phyloP scores from a whole-genome alignment of 2,797 vertebrate species.

The Mormyrus proboscirostris region DNA sequence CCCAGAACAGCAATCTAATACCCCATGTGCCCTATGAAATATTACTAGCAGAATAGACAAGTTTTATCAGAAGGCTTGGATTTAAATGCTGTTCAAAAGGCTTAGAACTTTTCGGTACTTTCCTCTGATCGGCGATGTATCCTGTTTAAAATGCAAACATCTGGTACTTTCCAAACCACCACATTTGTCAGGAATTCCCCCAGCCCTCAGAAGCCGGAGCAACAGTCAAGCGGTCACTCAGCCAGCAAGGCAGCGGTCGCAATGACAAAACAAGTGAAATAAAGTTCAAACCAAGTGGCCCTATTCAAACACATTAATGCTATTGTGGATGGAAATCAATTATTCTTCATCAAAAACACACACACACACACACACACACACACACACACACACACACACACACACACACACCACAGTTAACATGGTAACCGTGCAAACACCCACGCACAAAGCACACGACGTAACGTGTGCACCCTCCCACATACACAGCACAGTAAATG shows the following conservation, averaged over 20 bases:
- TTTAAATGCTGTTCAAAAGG: neutral
- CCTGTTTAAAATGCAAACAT: neutral
- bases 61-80: neutral
- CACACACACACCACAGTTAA: neutral
- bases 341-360: neutral
- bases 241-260: neutral
- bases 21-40: neutral
- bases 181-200: neutral
- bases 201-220: neutral
- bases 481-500: neutral
- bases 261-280: neutral
- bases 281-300: too few species aligned
- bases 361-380: too few species aligned
- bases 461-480: neutral
- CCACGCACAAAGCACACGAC: neutral
- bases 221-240: neutral
- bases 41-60: neutral
- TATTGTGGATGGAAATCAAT: neutral
- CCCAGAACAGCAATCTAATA: neutral
- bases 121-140: neutral
- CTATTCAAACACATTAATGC: neutral
- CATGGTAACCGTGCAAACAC: neutral
- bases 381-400: too few species aligned
- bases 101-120: neutral
- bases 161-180: constrained; percentile 10